These are phyloP conservation scores for Heliothis peltigera DNA, from an alignment of 2,888 invertebrate species.

Conservation along the genomic window DNA sequence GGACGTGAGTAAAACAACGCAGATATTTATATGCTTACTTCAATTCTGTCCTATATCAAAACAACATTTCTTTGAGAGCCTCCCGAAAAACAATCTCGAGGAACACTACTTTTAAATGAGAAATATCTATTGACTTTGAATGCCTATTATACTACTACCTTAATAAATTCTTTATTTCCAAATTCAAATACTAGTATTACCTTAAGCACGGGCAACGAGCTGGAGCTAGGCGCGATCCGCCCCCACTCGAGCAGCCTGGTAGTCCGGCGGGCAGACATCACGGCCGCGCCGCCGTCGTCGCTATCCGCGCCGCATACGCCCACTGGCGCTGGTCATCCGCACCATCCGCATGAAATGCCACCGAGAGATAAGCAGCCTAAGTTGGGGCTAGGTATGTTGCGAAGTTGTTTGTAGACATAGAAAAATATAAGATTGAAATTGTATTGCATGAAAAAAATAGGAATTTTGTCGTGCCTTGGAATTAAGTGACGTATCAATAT, in stretches of 20 bases:
- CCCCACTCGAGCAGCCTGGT: constrained; percentile 81
- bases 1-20: constrained; percentile 62
- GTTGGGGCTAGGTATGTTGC: constrained; percentile 66
- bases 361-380: constrained; percentile 62
- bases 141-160: no score
- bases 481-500: no score
- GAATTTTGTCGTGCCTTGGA: no score
- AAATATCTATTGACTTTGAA: no score
- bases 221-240: constrained; percentile 71
- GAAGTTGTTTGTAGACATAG: background rate
- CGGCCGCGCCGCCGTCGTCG: constrained; percentile 69
- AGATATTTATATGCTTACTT: background rate
- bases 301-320: constrained; percentile 86
- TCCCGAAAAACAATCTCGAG: no score
- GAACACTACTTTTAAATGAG: no score
- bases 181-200: no score
- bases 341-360: constrained; percentile 55
- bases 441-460: no score
- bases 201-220: constrained; percentile 60
- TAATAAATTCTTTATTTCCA: no score
- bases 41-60: no score
- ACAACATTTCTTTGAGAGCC: no score
- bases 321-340: constrained; percentile 75
- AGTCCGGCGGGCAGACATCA: constrained; percentile 73
- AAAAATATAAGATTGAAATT: no score